Evolutionary conservation across 1,140 invertebrate genomes (phyloP).

Genomic region (Pogonus chalceus): DNA sequence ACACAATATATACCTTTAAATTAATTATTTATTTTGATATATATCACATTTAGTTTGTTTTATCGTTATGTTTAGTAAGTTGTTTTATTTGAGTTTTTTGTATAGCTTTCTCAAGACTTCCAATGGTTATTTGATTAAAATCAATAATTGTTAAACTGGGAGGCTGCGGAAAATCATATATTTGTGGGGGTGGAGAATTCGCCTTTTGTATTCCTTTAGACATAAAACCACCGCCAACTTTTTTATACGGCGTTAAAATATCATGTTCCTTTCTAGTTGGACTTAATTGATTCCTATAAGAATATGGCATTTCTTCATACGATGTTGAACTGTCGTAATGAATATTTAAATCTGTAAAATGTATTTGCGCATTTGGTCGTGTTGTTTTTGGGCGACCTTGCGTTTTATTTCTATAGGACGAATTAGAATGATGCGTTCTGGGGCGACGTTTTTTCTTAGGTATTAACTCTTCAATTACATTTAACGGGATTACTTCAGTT

Average conservation of each 20-base stretch:
- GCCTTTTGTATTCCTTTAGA: slow-evolving; percentile 10
- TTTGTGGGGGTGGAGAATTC: slow-evolving; percentile 22
- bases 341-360: slow-evolving; percentile 48
- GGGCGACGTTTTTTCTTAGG: slow-evolving; percentile 37
- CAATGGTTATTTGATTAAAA: slow-evolving; percentile 56
- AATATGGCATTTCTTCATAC: slow-evolving; percentile 29
- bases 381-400: slow-evolving; percentile 43
- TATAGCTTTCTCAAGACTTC: neutral
- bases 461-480: slow-evolving; percentile 41
- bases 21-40: no score
- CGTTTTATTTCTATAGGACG: slow-evolving; percentile 38
- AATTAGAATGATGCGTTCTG: slow-evolving; percentile 38
- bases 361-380: slow-evolving; percentile 45
- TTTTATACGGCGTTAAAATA: slow-evolving; percentile 4
- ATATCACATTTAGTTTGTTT: no score
- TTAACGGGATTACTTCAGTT: slow-evolving; percentile 54
- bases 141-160: slow-evolving; percentile 60
- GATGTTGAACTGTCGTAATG: slow-evolving; percentile 42
- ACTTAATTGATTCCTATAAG: slow-evolving; percentile 11
- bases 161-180: slow-evolving; percentile 37
- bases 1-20: no score
- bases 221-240: neutral
- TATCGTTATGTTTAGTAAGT: no score
- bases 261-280: neutral
- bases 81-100: neutral